phyloP scores from a whole-genome alignment of 2,113 vertebrate genomes.

The Ginglymostoma cirratum region DNA sequence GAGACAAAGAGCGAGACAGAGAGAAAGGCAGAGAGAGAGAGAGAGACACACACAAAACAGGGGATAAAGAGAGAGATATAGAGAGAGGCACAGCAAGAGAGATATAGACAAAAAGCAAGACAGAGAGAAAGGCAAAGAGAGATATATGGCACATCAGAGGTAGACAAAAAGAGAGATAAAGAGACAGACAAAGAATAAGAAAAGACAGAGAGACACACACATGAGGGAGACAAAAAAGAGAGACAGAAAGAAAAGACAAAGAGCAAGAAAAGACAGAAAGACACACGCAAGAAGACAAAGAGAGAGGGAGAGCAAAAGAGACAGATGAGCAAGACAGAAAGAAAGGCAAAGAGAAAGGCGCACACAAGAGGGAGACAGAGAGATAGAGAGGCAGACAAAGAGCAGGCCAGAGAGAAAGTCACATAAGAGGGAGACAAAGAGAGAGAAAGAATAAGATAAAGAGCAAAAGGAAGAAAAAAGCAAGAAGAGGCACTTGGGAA shows the following conservation, averaged over 20 bases:
- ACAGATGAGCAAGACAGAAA: background rate
- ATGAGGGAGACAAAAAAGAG: too few relatives aligned
- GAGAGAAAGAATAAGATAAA: background rate
- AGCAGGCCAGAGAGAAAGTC: background rate
- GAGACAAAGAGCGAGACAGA: background rate
- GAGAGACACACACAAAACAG: too few relatives aligned
- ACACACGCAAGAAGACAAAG: too few relatives aligned
- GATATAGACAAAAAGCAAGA: constrained; percentile 22
- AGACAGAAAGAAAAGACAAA: background rate
- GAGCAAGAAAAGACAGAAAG: background rate
- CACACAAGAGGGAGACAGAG: too few relatives aligned
- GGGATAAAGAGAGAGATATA: background rate
- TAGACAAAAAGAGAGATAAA: background rate
- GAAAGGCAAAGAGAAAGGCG: too few relatives aligned
- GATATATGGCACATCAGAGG: constrained; percentile 31
- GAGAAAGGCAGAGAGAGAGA: background rate
- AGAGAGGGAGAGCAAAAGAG: background rate
- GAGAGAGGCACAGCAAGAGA: background rate
- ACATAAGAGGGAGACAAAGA: background rate
- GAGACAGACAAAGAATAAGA: too few relatives aligned
- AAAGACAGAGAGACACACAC: too few relatives aligned
- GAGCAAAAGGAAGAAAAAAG: too few relatives aligned
- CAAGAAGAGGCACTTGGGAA: background rate
- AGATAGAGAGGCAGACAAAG: too few relatives aligned
- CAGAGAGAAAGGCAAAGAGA: constrained; percentile 42